Conservation (phyloP, 2,113 vertebrate species). For the Caloenas nicobarica region DNA sequence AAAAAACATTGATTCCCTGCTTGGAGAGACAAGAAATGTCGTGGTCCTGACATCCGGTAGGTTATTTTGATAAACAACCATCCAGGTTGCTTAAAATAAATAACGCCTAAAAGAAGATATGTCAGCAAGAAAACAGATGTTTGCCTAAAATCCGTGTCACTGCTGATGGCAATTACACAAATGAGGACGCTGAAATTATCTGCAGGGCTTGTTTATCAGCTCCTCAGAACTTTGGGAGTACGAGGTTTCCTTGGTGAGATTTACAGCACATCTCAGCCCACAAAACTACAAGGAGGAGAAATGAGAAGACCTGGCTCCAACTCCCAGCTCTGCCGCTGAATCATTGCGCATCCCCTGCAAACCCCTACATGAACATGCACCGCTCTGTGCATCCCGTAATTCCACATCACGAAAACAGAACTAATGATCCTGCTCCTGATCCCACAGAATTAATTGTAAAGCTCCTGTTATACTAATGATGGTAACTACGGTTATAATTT, state of each 20-base stretch:
- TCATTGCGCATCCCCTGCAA: neutral
- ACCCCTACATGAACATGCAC: neutral
- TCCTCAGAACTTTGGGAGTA: neutral
- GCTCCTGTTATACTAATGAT: neutral
- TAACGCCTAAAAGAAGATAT: neutral
- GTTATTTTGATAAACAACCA: slow-evolving; percentile 24
- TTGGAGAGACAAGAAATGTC: neutral
- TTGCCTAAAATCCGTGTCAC: neutral
- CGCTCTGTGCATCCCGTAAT: neutral
- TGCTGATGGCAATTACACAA: neutral
- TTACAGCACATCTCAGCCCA: neutral
- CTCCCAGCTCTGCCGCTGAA: neutral
- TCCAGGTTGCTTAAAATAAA: slow-evolving; percentile 20
- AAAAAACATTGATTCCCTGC: neutral
- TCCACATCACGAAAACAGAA: neutral
- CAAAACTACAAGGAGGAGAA: neutral
- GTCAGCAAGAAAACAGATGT: slow-evolving; percentile 16
- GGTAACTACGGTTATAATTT: neutral
- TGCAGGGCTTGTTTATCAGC: neutral
- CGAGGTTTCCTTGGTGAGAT: neutral
- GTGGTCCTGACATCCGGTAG: neutral
- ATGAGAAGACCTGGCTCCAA: neutral
- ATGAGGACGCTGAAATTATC: neutral
- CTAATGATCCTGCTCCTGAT: neutral
- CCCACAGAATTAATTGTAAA: neutral